Base-by-base conservation (phyloP, 1,140 invertebrate genomes). In the Hylaeus anthracinus region DNA sequence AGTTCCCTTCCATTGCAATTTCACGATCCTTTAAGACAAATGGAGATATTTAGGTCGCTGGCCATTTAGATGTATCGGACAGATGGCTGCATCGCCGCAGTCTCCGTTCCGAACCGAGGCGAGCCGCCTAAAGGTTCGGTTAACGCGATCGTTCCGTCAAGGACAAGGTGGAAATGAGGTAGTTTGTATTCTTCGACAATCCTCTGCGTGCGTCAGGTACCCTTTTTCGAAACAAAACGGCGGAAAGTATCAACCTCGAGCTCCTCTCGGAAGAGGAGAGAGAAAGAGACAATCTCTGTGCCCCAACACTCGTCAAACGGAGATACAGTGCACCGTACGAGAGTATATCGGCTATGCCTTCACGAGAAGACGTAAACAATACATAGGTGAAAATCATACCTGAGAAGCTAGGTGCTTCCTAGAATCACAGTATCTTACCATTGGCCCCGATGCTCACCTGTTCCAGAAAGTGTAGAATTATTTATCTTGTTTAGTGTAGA, bases 161-260 rank as follows among this genome's bases (percentile, higher is more conserved):
- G 84, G 84, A 77, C 72, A 73, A 58, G 70, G 67, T 80, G 76
- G 63, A 86, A 86, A 86, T 86, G 64, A 86, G 84, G 84, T 55
- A 86, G 67, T 86, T 86, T 86, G 69, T 86, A 86, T 86, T 86
- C 84, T 70, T 37, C 60, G 80, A 64, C 45, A 51, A 85, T 72
- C 82, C 48, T 10, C n/a, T 61, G 66, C 37, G 51, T 72, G 73
- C 73, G 15, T 72, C 74, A 82, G 60, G 51, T 71, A 53, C 75
- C 74, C 74, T 78, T 71, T 79, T 58, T 72, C 60, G 70, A 73
- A 67, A 72, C 61, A 72, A 72, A 71, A 72, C 81, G 75, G 3
- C 39, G 41, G 51, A 69, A 69, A 72, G 26, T 14, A 65, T 75
- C 72, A 67, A 48, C 61, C 61, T 64, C 70, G 48, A 53, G 60